A percentile compares a stretch with the other conserved stretches of the same genome.
Evolutionary conservation across 2,113 vertebrate genomes (phyloP).

Genomic region (Megalops atlanticus): DNA sequence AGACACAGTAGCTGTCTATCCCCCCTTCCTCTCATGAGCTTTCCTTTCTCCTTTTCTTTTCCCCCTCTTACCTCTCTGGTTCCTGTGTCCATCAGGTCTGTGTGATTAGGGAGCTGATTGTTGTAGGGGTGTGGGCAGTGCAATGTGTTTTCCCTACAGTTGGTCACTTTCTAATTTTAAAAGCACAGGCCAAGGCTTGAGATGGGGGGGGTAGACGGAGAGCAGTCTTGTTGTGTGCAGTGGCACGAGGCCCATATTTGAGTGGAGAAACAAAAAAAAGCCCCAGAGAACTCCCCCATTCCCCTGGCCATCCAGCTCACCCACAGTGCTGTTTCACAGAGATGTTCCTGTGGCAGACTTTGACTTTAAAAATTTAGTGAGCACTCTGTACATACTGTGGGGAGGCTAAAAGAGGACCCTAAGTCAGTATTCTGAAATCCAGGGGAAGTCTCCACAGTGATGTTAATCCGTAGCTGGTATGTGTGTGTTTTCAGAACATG

Average conservation of each 20-base stretch:
- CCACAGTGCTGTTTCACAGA: background rate
- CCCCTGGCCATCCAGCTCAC: background rate
- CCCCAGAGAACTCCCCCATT: background rate
- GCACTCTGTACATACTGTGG: too few relatives aligned
- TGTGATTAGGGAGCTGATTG: background rate
- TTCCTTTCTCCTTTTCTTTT: too few relatives aligned
- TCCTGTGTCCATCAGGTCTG: background rate
- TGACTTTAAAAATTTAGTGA: too few relatives aligned
- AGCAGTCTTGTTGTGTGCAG: background rate
- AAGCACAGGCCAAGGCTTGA: background rate
- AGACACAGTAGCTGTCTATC: too few relatives aligned
- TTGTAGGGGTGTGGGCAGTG: background rate
- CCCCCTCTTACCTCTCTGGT: too few relatives aligned
- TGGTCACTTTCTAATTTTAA: constrained; percentile 3
- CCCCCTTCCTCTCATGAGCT: too few relatives aligned
- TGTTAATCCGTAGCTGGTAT: too few relatives aligned
- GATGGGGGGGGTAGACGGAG: background rate
- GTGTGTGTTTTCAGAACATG: background rate
- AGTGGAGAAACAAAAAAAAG: background rate
- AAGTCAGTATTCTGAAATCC: too few relatives aligned
- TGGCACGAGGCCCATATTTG: background rate
- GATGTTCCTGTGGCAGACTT: too few relatives aligned
- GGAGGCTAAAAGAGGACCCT: too few relatives aligned
- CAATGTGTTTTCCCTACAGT: background rate
- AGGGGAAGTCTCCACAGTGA: too few relatives aligned